Evolutionary conservation across 2,113 vertebrate genomes (phyloP), one percentile per base, ranked within the genome.

Genomic region (Mesocricetus auratus): DNA sequence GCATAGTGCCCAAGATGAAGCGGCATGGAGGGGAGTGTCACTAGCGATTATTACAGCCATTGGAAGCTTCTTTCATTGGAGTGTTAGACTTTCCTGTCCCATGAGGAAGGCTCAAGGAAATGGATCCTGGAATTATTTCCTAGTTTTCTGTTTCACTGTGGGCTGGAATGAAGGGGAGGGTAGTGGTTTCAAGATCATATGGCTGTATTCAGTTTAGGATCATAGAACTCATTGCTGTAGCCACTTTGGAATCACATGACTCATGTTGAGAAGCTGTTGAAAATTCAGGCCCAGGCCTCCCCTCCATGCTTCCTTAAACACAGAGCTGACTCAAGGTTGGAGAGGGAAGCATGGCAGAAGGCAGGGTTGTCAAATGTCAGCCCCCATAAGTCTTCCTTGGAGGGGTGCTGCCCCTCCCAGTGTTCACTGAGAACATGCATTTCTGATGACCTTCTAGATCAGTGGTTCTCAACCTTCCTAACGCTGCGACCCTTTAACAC

Each of bases 251-350:
- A 64, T 64, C 50, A 53, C 50, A 53, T 53, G 50, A 53, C 7
- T 53, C 50, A 6, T 96, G 69, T 58, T 75, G 31, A 94, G 42
- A 39, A 42, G 33, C 75, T 60, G n/a, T 12, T 31, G 4, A 74
- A 58, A 87, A 87, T 78, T 94, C 39, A 39, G 11, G 33, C 47
- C 71, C 31, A 17, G 62, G 31, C 31, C 24, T 90, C 92, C 89
- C 53, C 87, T 91, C 36, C 50, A 5, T 69, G 64, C 58, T 92
- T 87, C 53, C 45, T 94, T 66, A 92, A 92, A 87, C 62, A 62
- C 36, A 79, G 81, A 82, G 22, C 5, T 62, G 69, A 33, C 53
- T 77, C 39, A 31, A 47, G 42, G 15, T 1, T 26, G 53, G 58
- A 91, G 94, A 89, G 42, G 90, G 53, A 89, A 60, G 13, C 12